These are phyloP conservation scores for Chymomyza amoena DNA, from an alignment of 2,888 invertebrate species.

Conservation along the genomic window DNA sequence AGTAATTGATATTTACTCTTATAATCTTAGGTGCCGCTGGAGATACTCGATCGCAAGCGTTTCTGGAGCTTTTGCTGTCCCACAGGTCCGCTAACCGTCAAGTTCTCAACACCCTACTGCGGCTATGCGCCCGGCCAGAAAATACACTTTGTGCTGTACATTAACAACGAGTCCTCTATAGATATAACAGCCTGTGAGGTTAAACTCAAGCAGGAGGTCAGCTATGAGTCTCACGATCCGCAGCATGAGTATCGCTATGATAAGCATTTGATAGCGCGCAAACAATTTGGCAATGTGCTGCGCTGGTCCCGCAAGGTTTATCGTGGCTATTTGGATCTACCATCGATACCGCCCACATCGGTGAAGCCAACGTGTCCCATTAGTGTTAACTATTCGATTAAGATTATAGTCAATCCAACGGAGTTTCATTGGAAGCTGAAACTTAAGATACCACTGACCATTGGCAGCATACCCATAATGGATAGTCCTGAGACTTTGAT, in stretches of 20 bases:
- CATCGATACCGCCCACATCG: conserved; percentile 88
- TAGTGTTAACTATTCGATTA: conserved; percentile 85
- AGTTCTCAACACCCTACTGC: conserved; percentile 81
- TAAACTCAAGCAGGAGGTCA: conserved; percentile 83
- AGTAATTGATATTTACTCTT: not conserved
- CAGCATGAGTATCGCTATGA: conserved; percentile 77
- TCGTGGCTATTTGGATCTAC: conserved; percentile 83
- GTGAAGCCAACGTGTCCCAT: conserved; percentile 86
- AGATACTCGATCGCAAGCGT: conserved; percentile 76
- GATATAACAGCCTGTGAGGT: conserved; percentile 83
- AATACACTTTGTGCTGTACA: conserved; percentile 84
- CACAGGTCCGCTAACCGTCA: conserved; percentile 77
- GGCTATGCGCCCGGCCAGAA: conserved; percentile 89
- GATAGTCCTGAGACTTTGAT: conserved; percentile 79
- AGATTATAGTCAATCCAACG: conserved; percentile 81
- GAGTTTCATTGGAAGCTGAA: conserved; percentile 84
- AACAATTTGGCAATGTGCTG: conserved; percentile 81
- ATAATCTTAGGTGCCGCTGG: conserved; percentile 70
- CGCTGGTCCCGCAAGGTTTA: conserved; percentile 83
- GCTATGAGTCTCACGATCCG: conserved; percentile 77
- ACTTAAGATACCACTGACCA: conserved; percentile 83
- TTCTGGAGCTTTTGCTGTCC: conserved; percentile 79
- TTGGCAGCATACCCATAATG: conserved; percentile 82
- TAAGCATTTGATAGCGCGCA: conserved; percentile 75
- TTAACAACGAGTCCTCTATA: conserved; percentile 88